phyloP scores from a whole-genome alignment of 2,888 invertebrate genomes.

The Drosophila longiperda region DNA sequence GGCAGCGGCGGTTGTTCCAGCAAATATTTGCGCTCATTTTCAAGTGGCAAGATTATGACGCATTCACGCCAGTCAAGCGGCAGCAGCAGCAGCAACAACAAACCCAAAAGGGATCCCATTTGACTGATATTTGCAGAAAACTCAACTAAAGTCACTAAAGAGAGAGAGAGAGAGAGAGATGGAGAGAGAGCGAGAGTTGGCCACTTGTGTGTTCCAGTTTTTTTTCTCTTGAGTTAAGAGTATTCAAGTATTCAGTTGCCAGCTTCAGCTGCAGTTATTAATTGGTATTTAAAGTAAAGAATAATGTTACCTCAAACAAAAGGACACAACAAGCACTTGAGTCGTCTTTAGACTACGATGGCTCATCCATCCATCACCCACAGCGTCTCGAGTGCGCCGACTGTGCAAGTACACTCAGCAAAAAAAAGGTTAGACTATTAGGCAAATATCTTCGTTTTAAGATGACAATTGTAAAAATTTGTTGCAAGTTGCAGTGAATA shows the following conservation, averaged over 20 bases:
- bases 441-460: not conserved
- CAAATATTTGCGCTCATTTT: conserved; percentile 75
- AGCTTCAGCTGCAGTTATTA: conserved; percentile 78
- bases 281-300: conserved; percentile 81
- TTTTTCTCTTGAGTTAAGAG: conserved; percentile 11
- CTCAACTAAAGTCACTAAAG: conserved; percentile 24
- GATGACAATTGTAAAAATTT: not conserved
- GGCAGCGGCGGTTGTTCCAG: conserved; percentile 50
- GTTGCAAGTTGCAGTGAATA: not conserved
- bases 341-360: conserved; percentile 27
- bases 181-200: conserved; percentile 3
- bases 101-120: conserved; percentile 16
- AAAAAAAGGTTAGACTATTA: not conserved
- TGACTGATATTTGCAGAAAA: conserved; percentile 66
- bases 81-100: conserved; percentile 16
- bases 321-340: conserved; percentile 74
- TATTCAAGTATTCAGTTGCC: conserved; percentile 36
- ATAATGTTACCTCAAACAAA: conserved; percentile 78
- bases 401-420: conserved; percentile 34
- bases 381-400: conserved; percentile 71
- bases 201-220: conserved; percentile 81
- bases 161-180: not conserved
- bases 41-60: conserved; percentile 81
- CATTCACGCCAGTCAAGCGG: conserved; percentile 75
- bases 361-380: conserved; percentile 79